Percentiles rank a stretch among this genome's conserved stretches.
Evolutionary conservation across 2,888 invertebrate genomes (phyloP).

Genomic region (Lasioglossum malachurum): DNA sequence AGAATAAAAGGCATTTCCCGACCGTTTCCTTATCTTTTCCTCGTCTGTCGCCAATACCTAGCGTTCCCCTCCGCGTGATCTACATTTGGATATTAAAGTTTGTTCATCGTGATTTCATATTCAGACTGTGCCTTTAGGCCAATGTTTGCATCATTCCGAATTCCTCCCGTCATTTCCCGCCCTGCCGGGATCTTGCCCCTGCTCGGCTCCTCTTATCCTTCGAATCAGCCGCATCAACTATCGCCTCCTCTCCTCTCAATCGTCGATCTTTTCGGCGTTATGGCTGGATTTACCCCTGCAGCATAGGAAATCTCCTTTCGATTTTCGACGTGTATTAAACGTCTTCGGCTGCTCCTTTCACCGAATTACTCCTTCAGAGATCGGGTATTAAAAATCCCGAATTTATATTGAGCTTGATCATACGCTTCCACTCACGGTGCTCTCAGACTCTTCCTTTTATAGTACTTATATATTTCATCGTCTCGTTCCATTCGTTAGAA

Average conservation of each 20-base stretch:
- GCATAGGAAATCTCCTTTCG: constrained; percentile 36
- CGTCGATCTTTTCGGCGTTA: constrained; percentile 57
- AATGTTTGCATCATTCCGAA: constrained; percentile 72
- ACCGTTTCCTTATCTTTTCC: constrained; percentile 36
- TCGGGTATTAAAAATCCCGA: neutral
- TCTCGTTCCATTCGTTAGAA: neutral
- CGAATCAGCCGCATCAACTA: constrained; percentile 41
- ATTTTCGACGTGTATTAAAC: constrained; percentile 53
- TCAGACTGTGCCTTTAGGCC: constrained; percentile 65
- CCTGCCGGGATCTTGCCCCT: constrained; percentile 15
- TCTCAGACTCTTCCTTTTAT: neutral
- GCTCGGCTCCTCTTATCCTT: constrained; percentile 14
- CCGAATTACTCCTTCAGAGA: neutral
- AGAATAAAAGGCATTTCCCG: constrained; percentile 45
- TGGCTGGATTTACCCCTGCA: constrained; percentile 15
- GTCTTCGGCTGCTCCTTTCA: neutral
- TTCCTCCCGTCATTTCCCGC: constrained; percentile 41
- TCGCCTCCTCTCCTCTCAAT: constrained; percentile 35
- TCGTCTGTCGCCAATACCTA: constrained; percentile 34
- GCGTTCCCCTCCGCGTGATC: constrained; percentile 29
- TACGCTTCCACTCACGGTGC: neutral
- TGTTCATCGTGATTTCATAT: constrained; percentile 74
- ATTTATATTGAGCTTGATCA: neutral
- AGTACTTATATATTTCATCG: neutral
- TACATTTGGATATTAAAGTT: constrained; percentile 75